A percentile compares a stretch with the other conserved stretches of the same genome.
phyloP scores from a whole-genome alignment of 1,140 invertebrate genomes.

The Sycophaga agraensis region DNA sequence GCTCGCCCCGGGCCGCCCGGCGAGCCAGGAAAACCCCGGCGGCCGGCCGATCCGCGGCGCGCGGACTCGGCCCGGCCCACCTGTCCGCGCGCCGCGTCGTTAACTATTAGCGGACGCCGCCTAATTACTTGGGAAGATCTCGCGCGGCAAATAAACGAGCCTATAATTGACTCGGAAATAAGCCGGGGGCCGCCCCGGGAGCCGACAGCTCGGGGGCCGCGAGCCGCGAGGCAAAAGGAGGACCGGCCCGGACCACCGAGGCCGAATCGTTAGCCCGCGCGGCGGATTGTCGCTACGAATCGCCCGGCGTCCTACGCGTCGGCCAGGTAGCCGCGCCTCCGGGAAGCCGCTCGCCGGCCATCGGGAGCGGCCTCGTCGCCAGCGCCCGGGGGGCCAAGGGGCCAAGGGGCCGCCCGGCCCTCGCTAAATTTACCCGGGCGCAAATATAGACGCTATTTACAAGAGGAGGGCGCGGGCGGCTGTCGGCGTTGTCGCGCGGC shows the following conservation, averaged over 20 bases:
- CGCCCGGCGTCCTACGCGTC: slow-evolving; percentile 36
- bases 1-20: too few relatives aligned
- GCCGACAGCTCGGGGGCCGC: background rate
- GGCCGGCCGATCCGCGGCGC: too few relatives aligned
- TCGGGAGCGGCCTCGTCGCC: slow-evolving; percentile 43
- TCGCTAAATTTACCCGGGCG: slow-evolving; percentile 52
- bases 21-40: too few relatives aligned
- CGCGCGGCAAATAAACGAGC: slow-evolving; percentile 52
- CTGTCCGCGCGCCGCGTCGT: slow-evolving; percentile 50
- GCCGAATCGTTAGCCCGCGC: slow-evolving; percentile 17
- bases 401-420: slow-evolving; percentile 36
- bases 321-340: slow-evolving; percentile 48
- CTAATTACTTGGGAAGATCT: slow-evolving; percentile 53
- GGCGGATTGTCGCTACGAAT: background rate
- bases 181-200: slow-evolving; percentile 38
- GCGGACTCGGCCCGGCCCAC: too few relatives aligned
- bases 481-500: slow-evolving; percentile 44
- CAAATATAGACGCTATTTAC: slow-evolving; percentile 57
- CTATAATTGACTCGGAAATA: slow-evolving; percentile 59
- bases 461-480: too few relatives aligned
- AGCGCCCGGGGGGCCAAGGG: slow-evolving; percentile 37
- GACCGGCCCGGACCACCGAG: background rate
- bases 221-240: slow-evolving; percentile 2
- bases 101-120: slow-evolving; percentile 51
- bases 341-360: slow-evolving; percentile 17